Conservation (phyloP, 2,888 invertebrate genomes). For the Chesias legatella region DNA sequence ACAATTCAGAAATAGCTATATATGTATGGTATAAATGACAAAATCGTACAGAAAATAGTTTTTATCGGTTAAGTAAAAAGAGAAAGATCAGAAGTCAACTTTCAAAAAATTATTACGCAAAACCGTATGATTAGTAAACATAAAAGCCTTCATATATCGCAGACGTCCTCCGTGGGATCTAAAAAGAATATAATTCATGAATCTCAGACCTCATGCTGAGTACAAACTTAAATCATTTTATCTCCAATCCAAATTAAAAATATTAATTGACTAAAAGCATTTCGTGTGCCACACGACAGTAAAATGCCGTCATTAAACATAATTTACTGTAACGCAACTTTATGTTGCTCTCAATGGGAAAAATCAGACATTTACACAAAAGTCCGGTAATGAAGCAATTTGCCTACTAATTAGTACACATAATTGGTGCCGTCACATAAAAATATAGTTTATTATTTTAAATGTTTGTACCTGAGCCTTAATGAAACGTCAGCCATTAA, state of each 20-base stretch:
- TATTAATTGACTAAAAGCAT: slow-evolving; percentile 31
- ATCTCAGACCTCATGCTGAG: slow-evolving; percentile 30
- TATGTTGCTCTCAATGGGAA: slow-evolving; percentile 15
- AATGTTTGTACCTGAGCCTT: slow-evolving; percentile 7
- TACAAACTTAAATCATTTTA: slow-evolving; percentile 25
- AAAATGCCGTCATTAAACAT: slow-evolving; percentile 29
- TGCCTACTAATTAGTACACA: slow-evolving; percentile 16
- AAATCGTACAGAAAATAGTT: too few species aligned
- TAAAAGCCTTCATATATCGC: slow-evolving; percentile 1
- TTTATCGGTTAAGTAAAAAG: not conserved
- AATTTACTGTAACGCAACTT: slow-evolving; percentile 26
- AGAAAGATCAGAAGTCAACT: not conserved
- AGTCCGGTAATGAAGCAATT: slow-evolving; percentile 19
- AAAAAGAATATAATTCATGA: slow-evolving; percentile 18
- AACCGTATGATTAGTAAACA: slow-evolving; percentile 8
- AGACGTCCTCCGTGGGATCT: slow-evolving; percentile 13
- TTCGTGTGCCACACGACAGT: slow-evolving; percentile 29
- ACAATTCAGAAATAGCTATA: too few species aligned
- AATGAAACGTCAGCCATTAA: slow-evolving; percentile 16
- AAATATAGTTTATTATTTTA: slow-evolving; percentile 20
- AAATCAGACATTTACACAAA: slow-evolving; percentile 17
- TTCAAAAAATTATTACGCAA: slow-evolving; percentile 3
- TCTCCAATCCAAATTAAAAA: slow-evolving; percentile 29
- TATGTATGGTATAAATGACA: too few species aligned
- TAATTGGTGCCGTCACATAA: slow-evolving; percentile 17